Conservation (phyloP, 2,797 vertebrate species). For the Gymnoscopelus microlampas region DNA sequence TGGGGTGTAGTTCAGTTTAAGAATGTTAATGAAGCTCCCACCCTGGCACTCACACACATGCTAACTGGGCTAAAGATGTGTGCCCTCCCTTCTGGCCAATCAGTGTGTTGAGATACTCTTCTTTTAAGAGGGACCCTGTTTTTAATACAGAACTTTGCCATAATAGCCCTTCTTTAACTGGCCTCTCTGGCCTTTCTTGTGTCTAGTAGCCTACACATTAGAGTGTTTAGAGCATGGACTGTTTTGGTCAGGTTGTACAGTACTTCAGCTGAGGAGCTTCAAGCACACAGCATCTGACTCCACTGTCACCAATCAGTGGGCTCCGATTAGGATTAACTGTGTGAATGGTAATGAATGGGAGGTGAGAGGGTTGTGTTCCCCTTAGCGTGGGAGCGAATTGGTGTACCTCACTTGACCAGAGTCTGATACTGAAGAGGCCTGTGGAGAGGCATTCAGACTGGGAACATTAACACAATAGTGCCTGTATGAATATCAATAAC, state of each 20-base stretch:
- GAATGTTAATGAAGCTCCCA: background rate
- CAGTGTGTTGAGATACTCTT: background rate
- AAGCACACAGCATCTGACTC: slow-evolving; percentile 18
- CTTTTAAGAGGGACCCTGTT: background rate
- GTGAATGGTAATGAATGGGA: slow-evolving; percentile 13
- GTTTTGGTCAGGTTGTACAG: background rate
- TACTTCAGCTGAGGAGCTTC: slow-evolving; percentile 4
- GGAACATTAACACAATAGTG: slow-evolving; percentile 42
- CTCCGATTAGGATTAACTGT: slow-evolving; percentile 32
- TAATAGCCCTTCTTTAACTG: slow-evolving; percentile 1
- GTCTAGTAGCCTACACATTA: background rate
- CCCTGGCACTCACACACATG: background rate
- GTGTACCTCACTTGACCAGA: slow-evolving; percentile 18
- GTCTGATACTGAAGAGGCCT: slow-evolving; percentile 36
- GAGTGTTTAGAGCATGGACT: background rate
- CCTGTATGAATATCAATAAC: slow-evolving; percentile 58
- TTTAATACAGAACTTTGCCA: background rate
- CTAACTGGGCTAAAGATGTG: background rate
- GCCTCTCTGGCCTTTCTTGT: background rate
- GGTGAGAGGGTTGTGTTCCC: slow-evolving; percentile 22
- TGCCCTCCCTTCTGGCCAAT: background rate
- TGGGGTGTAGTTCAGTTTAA: background rate
- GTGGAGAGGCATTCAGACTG: slow-evolving; percentile 43
- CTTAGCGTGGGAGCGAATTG: slow-evolving; percentile 33
- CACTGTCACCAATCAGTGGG: slow-evolving; percentile 6